Base-by-base conservation (phyloP, 2,888 invertebrate genomes). In the Andrena chrysosceles region DNA sequence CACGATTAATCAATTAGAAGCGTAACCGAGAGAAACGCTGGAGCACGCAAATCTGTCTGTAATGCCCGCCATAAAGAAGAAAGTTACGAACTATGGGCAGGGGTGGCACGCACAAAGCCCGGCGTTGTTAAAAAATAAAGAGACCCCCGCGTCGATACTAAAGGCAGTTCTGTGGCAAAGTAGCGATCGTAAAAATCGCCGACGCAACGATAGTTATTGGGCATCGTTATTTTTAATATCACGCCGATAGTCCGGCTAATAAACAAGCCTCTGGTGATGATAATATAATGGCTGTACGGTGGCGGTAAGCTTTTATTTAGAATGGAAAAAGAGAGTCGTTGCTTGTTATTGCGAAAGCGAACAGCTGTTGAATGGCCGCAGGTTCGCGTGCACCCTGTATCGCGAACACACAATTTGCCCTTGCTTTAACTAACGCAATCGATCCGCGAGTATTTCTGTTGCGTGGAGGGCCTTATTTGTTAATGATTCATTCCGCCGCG, bases 341-440 rank as follows among this genome's bases (percentile, higher is more conserved):
- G n/a, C 3, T 13, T 20, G 10, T 16, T 4, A 4, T 16, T 10
- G 42, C 23, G 16, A n/a, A 20, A 10, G 2, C 16, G 68, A 54
- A 20, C 63, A 35, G 20, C 23, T 29, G 63, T 16, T 23, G n/a
- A 42, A 59, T 52, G n/a, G 29, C n/a, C 7, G 16, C 56, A 20
- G 16, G 63, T 7, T 72, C n/a, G 75, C 75, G 69, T 60, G 75
- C 75, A 2, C 6, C 35, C 4, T 10, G 6, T 2, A 13, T 23
- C 64, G 20, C 52, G 16, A 29, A 29, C 60, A 42, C 35, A 42
- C 49, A 49, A n/a, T 60, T 69, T 62, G 75, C 70, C 35, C 35
- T 70, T 63, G 76, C 29, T 63, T 76, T 76, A 56, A 76, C 54
- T 76, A 70, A 76, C 71, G 54, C 76, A 31, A 76, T 76, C 76